Evolutionary conservation across 1,140 invertebrate species (phyloP).

Genomic region (Drosophila bipectinata): DNA sequence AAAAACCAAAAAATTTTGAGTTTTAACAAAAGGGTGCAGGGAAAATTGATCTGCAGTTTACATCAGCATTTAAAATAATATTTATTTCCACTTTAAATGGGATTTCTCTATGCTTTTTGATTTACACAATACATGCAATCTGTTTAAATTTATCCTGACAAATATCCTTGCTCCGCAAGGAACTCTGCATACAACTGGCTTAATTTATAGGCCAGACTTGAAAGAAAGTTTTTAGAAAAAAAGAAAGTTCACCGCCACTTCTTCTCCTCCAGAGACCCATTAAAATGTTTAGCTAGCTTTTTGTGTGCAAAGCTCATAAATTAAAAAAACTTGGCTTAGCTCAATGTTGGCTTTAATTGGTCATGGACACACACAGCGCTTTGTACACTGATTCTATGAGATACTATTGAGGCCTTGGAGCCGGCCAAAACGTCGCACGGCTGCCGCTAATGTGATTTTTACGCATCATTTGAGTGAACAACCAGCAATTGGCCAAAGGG

Average conservation of each 20-base stretch:
- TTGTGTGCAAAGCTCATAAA: conserved; percentile 35
- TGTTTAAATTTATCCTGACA: background rate
- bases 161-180: background rate
- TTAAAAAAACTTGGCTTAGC: conserved; percentile 59
- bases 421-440: conserved; percentile 58
- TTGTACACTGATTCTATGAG: background rate
- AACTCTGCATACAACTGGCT: background rate
- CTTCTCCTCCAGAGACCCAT: conserved; percentile 13
- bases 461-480: conserved; percentile 72
- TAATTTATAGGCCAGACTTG: background rate
- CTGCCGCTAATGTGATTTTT: conserved; percentile 80
- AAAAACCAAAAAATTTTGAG: conserved; percentile 1
- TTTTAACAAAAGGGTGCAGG: conserved; percentile 1
- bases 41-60: no score
- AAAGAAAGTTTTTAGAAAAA: background rate
- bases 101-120: background rate
- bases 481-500: conserved; percentile 51
- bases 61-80: background rate
- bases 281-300: conserved; percentile 9
- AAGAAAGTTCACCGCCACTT: background rate
- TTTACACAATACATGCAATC: background rate
- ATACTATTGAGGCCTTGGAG: conserved; percentile 22
- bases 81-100: no score
- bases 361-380: conserved; percentile 10
- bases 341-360: conserved; percentile 57